These are phyloP conservation scores for Aphrocallistes beatrix DNA, from an alignment of 37 sponge, comb jelly and placozoan genomes.

Conservation along the genomic window DNA sequence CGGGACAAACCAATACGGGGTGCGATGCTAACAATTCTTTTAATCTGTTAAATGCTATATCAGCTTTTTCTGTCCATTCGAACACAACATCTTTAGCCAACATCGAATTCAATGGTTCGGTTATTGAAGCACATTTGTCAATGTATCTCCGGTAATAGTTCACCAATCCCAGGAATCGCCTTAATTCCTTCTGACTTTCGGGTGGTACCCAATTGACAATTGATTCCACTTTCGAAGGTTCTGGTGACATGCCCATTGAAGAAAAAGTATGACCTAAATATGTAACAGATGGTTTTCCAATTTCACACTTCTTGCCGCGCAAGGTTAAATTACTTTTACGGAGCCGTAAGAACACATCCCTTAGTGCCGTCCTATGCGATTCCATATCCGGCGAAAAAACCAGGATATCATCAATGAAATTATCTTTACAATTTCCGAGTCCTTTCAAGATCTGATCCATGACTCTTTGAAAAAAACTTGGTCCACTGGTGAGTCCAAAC, in stretches of 20 bases:
- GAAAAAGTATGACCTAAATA: background rate
- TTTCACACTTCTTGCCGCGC: constrained; percentile 1
- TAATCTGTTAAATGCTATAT: background rate
- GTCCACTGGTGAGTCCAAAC: too few relatives aligned
- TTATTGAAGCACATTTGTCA: background rate
- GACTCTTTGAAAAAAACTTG: too few relatives aligned
- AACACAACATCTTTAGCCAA: background rate
- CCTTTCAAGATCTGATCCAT: too few relatives aligned
- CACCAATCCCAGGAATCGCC: too few relatives aligned
- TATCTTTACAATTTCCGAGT: too few relatives aligned
- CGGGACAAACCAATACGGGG: constrained; percentile 25
- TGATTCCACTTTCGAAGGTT: background rate
- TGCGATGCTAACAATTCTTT: constrained; percentile 20
- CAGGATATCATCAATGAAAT: too few relatives aligned
- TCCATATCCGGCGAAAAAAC: background rate
- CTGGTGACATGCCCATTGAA: constrained; percentile 2
- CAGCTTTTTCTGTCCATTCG: background rate
- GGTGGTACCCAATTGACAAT: background rate
- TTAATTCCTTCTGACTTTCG: too few relatives aligned
- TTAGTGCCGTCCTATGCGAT: background rate
- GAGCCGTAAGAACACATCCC: background rate
- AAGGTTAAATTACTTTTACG: background rate
- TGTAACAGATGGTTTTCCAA: background rate
- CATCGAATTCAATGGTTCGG: background rate
- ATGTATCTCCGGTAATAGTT: too few relatives aligned